Conservation (phyloP, 35 echinoderm and acorn worm genomes). For the Hemicentrotus pulcherrimus region DNA sequence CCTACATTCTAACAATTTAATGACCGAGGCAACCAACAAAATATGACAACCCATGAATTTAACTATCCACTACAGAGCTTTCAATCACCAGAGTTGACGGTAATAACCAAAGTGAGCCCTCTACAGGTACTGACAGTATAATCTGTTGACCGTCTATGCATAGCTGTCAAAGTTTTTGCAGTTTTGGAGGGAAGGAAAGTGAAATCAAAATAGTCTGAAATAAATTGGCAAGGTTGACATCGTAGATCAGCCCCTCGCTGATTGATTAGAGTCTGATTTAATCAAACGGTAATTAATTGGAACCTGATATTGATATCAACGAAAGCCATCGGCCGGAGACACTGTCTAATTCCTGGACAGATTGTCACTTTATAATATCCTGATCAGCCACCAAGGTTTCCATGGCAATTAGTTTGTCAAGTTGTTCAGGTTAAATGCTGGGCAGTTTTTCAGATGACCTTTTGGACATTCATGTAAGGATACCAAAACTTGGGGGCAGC, state of each 20-base stretch:
- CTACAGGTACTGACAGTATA: background rate
- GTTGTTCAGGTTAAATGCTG: no score
- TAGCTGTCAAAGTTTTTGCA: background rate
- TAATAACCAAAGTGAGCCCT: background rate
- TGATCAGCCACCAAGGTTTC: background rate
- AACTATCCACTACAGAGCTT: no score
- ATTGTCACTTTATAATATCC: background rate
- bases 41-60: no score
- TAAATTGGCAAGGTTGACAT: background rate
- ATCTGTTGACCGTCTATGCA: background rate
- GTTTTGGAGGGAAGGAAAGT: background rate
- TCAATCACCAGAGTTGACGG: background rate
- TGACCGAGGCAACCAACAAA: no score
- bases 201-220: background rate
- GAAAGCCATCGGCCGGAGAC: background rate
- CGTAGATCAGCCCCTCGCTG: background rate
- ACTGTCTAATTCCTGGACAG: background rate
- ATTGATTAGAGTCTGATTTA: background rate
- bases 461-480: no score
- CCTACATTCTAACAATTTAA: no score
- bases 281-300: background rate
- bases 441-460: no score
- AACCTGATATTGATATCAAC: background rate
- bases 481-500: no score
- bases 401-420: background rate